A percentile compares a stretch with the other conserved stretches of the same genome.
Conservation (phyloP, 1,140 invertebrate species). For the Drosophila novamexicana region DNA sequence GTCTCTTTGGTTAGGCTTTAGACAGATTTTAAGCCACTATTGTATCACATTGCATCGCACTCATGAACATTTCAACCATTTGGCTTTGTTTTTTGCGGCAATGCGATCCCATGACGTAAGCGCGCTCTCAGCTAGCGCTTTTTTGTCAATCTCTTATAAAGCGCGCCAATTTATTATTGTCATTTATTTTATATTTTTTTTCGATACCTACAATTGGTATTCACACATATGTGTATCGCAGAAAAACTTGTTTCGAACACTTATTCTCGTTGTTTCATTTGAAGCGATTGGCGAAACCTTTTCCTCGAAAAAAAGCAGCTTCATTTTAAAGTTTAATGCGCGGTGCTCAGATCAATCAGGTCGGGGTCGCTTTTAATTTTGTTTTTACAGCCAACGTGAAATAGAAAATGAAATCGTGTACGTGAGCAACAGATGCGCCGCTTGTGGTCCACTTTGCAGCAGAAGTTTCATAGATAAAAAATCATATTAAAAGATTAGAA, state of each 20-base stretch:
- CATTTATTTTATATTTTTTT: slow-evolving; percentile 18
- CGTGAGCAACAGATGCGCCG: slow-evolving; percentile 56
- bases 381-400: slow-evolving; percentile 8
- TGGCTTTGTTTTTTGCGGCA: slow-evolving; percentile 27
- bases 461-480: slow-evolving; percentile 47
- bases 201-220: slow-evolving; percentile 18
- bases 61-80: neutral
- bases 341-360: slow-evolving; percentile 45
- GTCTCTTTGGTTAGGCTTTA: no score
- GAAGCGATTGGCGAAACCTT: slow-evolving; percentile 57
- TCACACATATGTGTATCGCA: slow-evolving; percentile 1
- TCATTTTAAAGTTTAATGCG: slow-evolving; percentile 31
- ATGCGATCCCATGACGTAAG: slow-evolving; percentile 65
- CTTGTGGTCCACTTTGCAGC: slow-evolving; percentile 38
- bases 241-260: slow-evolving; percentile 61
- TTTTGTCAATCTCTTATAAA: slow-evolving; percentile 5
- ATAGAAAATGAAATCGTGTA: slow-evolving; percentile 65
- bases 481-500: slow-evolving; percentile 77
- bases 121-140: slow-evolving; percentile 18
- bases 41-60: neutral
- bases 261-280: slow-evolving; percentile 56
- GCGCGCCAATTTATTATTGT: slow-evolving; percentile 22
- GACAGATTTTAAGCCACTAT: neutral
- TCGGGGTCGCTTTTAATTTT: slow-evolving; percentile 55
- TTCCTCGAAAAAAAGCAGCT: slow-evolving; percentile 44